Evolutionary conservation across 2,888 invertebrate genomes (phyloP), one percentile per base, ranked within the genome.

Genomic region (Nemapogon koenigi): DNA sequence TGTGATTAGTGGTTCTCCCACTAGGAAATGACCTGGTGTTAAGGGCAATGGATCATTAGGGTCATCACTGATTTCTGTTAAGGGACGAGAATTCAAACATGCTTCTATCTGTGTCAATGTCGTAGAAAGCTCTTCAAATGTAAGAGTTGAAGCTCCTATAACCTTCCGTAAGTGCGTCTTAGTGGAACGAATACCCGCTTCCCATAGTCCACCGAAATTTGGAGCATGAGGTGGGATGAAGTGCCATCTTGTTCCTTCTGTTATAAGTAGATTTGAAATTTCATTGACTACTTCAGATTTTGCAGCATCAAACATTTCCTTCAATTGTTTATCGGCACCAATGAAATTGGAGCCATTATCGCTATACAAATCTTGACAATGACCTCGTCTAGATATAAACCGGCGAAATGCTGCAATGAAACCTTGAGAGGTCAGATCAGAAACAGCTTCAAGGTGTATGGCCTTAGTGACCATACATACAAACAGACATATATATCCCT

Each of bases 361-460:
- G 27, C 45, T 43, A 15, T 15, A 45, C 1, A 49, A 8, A 4
- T 46, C 35, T 25, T 10, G 13, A 37, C 42, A 46, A 16, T 42
- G 40, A 1, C 45, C 46, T 33, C 14, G 11, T 3, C 48, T 30
- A 2, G 48, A 38, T 0, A 39, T 37, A 31, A 52, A 52, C 1
- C 51, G 32, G 7, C 35, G 43, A 17, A 48, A 53, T 0, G 47
- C 51, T 3, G 48, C 46, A 2, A 51, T 13, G 41, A 52, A 52
- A 1, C 47, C 52, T 39, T 50, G 43, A 1, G 53, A 39, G 1
- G 52, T 47, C 2, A 57, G 41, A 8, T 52, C 51, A 1, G 45
- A 45, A 1, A 57, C 54, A 2, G 46, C 39, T 36, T 59, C 58
- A 0, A 58, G 27, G 36, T 56, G 55, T 4, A 53, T 39, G 0